phyloP scores from a whole-genome alignment of 2,113 vertebrate species.

The Apodemus sylvaticus region DNA sequence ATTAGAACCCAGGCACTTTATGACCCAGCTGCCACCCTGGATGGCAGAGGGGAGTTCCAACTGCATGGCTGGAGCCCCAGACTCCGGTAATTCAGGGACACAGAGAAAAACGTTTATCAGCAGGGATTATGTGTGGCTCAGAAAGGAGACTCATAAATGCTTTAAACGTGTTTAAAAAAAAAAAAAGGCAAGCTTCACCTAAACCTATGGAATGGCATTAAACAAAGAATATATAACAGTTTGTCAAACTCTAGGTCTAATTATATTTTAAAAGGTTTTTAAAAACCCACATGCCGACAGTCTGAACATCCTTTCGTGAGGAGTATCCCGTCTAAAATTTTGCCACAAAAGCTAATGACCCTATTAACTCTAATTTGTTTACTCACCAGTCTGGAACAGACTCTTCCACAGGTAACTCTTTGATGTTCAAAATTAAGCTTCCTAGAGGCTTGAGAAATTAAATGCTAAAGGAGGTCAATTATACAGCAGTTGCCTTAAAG shows the following conservation, averaged over 20 bases:
- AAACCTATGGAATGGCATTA: conserved; percentile 68
- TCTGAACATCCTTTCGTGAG: conserved; percentile 75
- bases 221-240: conserved; percentile 69
- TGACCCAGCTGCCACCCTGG: neutral
- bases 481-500: conserved; percentile 85
- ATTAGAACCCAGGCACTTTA: conserved; percentile 11
- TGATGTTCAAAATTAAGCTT: conserved; percentile 88
- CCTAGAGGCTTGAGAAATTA: conserved; percentile 87
- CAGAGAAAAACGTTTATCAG: conserved; percentile 39
- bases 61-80: neutral
- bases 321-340: conserved; percentile 85
- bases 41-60: neutral
- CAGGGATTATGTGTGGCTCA: neutral
- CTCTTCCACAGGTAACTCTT: conserved; percentile 87
- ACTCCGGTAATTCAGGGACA: conserved; percentile 58
- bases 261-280: conserved; percentile 80
- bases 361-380: conserved; percentile 89
- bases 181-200: conserved; percentile 31
- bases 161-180: conserved; percentile 26
- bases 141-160: conserved; percentile 55
- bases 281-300: conserved; percentile 79
- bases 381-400: conserved; percentile 87
- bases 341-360: conserved; percentile 86
- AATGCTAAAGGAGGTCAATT: conserved; percentile 88
- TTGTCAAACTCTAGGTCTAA: conserved; percentile 80